Evolutionary conservation across 2,888 invertebrate genomes (phyloP).

Genomic region (Metellina segmentata): DNA sequence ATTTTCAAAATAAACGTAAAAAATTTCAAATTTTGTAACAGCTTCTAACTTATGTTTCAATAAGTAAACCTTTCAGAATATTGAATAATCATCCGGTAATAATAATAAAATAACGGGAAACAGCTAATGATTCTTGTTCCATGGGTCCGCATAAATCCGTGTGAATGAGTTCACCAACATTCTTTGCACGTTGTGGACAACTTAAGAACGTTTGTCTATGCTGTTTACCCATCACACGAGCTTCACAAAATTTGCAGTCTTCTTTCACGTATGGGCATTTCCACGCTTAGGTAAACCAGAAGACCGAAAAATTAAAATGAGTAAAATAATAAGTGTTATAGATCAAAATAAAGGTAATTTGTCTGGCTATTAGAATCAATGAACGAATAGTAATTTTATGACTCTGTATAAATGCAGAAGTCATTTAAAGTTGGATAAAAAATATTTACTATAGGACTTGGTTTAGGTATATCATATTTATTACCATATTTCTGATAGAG

Average conservation of each 20-base stretch:
- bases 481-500: too few species aligned
- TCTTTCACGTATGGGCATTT: background rate
- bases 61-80: background rate
- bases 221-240: constrained; percentile 8
- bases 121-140: background rate
- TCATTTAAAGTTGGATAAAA: too few species aligned
- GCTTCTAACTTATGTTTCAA: background rate
- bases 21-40: background rate
- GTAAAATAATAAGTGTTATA: too few species aligned
- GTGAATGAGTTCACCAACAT: constrained; percentile 12
- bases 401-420: too few species aligned
- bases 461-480: too few species aligned
- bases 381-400: too few species aligned
- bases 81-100: background rate
- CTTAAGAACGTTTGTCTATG: background rate
- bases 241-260: background rate
- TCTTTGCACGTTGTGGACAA: background rate
- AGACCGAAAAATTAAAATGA: too few species aligned
- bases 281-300: too few species aligned
- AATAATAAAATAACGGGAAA: background rate
- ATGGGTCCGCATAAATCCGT: background rate
- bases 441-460: too few species aligned
- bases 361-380: too few species aligned
- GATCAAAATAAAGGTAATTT: too few species aligned
- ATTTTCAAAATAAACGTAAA: background rate